Conservation (phyloP, 2,113 vertebrate species). For the Nymphicus hollandicus region DNA sequence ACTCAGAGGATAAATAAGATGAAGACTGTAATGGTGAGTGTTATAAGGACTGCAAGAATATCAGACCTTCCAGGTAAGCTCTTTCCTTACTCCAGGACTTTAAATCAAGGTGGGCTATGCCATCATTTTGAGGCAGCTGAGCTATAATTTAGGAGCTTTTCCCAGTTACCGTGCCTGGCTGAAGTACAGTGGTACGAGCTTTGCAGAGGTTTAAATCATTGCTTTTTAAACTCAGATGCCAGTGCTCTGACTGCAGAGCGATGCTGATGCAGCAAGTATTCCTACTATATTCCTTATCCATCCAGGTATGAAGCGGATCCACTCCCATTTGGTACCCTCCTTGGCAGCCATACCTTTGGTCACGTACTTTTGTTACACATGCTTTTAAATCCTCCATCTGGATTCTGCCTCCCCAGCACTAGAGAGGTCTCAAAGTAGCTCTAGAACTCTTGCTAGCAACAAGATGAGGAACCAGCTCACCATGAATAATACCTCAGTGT, state of each 20-base stretch:
- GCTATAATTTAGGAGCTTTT: background rate
- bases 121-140: background rate
- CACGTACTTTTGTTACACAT: background rate
- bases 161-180: background rate
- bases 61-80: background rate
- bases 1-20: background rate
- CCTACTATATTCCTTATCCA: background rate
- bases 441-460: background rate
- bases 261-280: fast-evolving
- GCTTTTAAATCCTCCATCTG: background rate
- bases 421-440: background rate
- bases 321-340: too few species aligned
- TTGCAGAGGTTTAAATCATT: background rate
- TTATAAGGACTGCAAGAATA: background rate
- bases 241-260: background rate
- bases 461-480: background rate
- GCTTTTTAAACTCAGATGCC: background rate
- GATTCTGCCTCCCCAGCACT: background rate
- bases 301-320: background rate
- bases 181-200: background rate
- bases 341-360: background rate
- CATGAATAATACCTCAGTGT: too few species aligned
- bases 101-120: background rate
- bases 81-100: background rate
- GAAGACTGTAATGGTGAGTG: background rate